phyloP scores from a whole-genome alignment of 1,140 invertebrate genomes.

The Aphis craccivora region DNA sequence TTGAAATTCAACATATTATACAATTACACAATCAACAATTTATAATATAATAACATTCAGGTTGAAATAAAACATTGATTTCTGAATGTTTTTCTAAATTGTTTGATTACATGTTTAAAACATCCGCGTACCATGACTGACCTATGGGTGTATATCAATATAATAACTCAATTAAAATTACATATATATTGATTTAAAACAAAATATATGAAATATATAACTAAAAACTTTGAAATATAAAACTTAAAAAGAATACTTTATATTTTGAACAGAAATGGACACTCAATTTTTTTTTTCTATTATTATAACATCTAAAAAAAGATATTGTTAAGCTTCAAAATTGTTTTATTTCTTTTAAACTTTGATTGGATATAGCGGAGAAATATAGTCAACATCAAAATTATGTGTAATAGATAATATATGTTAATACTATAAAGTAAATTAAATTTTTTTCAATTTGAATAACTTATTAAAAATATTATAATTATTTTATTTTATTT shows the following conservation, averaged over 20 bases:
- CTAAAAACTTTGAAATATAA: not conserved
- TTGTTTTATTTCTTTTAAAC: not conserved
- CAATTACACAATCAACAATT: not conserved
- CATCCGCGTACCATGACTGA: not conserved
- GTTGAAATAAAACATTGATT: not conserved
- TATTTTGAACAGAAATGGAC: not conserved
- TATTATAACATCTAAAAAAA: not conserved
- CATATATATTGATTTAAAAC: not conserved
- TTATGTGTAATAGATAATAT: not conserved
- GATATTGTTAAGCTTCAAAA: not conserved
- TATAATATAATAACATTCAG: not conserved
- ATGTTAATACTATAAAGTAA: not conserved
- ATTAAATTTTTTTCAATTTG: not conserved
- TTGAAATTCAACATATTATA: not conserved
- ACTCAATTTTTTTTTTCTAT: no score
- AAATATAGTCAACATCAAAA: not conserved
- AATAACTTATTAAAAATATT: not conserved
- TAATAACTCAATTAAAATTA: no score
- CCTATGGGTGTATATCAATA: not conserved
- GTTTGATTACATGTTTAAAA: not conserved
- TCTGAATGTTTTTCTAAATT: not conserved
- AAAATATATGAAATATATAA: no score
- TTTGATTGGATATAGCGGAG: rapidly evolving
- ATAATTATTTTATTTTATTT: not conserved
- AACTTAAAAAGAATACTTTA: not conserved